phyloP scores from a whole-genome alignment of 2,113 vertebrate genomes.

The Lasiurus borealis region DNA sequence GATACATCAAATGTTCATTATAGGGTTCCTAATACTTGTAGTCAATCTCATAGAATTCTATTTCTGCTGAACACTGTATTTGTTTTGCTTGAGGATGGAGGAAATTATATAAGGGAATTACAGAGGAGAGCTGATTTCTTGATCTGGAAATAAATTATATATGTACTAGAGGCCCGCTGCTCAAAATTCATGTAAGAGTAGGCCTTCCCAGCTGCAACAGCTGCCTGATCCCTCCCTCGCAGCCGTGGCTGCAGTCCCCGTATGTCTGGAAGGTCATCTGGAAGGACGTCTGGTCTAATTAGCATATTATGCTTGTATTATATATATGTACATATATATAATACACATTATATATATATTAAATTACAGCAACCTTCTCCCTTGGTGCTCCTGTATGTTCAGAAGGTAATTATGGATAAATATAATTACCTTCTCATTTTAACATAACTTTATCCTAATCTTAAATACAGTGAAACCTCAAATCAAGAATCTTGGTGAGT shows the following conservation, averaged over 20 bases:
- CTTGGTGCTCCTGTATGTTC: background rate
- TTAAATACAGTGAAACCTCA: background rate
- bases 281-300: too few species aligned
- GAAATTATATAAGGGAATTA: slow-evolving; percentile 42
- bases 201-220: too few species aligned
- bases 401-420: background rate
- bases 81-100: slow-evolving; percentile 40
- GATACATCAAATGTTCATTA: slow-evolving; percentile 23
- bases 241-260: too few species aligned
- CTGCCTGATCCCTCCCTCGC: too few species aligned
- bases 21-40: background rate
- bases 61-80: slow-evolving; percentile 50
- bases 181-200: too few species aligned
- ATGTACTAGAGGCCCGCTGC: background rate
- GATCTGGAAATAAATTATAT: background rate
- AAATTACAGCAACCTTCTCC: background rate
- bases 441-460: background rate
- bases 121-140: slow-evolving; percentile 13
- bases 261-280: too few species aligned
- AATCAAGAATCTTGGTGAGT: background rate
- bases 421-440: too few species aligned
- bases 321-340: too few species aligned
- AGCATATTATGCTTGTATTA: too few species aligned
- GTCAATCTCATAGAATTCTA: slow-evolving; percentile 51
- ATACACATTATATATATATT: too few species aligned